Percentiles rank a stretch among this genome's conserved stretches.
Evolutionary conservation across 2,113 vertebrate genomes (phyloP).

Genomic region (Eudorcas thomsonii): DNA sequence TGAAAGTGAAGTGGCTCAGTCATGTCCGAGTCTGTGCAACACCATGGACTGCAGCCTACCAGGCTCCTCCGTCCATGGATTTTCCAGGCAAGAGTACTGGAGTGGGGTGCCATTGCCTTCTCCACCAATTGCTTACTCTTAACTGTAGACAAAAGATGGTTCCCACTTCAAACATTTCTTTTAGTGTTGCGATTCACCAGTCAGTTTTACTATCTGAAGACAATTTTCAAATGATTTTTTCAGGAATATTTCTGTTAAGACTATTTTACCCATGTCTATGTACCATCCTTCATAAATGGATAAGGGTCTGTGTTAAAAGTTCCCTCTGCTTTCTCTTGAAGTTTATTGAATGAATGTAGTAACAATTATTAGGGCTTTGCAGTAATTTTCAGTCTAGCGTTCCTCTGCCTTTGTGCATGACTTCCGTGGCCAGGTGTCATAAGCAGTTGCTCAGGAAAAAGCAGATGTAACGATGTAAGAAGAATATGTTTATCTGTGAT

Average conservation of each 20-base stretch:
- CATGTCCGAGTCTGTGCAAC: too few relatives aligned
- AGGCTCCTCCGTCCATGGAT: too few relatives aligned
- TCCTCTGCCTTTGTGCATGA: neutral
- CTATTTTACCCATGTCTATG: slow-evolving; percentile 37
- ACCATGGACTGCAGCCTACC: too few relatives aligned
- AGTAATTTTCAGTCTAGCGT: slow-evolving; percentile 43
- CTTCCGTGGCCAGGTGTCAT: neutral
- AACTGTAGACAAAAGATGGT: slow-evolving; percentile 37
- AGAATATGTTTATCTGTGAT: neutral
- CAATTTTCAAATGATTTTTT: slow-evolving; percentile 63
- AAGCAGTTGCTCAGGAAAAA: slow-evolving; percentile 34
- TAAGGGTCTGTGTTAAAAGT: slow-evolving; percentile 40
- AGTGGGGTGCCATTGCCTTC: too few relatives aligned
- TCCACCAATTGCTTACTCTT: slow-evolving; percentile 16
- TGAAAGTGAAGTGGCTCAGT: too few relatives aligned
- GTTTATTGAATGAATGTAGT: slow-evolving; percentile 40
- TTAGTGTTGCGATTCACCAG: slow-evolving; percentile 39
- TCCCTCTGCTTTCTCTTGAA: neutral
- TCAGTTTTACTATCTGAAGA: slow-evolving; percentile 51
- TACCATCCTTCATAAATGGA: slow-evolving; percentile 34
- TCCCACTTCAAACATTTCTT: slow-evolving; percentile 49
- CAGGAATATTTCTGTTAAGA: slow-evolving; percentile 60
- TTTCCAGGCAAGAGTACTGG: too few relatives aligned
- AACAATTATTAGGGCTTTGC: slow-evolving; percentile 25
- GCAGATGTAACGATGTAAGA: slow-evolving; percentile 19